These are phyloP conservation scores for Pao palembangensis DNA, from an alignment of 2,113 vertebrate species.

Conservation along the genomic window DNA sequence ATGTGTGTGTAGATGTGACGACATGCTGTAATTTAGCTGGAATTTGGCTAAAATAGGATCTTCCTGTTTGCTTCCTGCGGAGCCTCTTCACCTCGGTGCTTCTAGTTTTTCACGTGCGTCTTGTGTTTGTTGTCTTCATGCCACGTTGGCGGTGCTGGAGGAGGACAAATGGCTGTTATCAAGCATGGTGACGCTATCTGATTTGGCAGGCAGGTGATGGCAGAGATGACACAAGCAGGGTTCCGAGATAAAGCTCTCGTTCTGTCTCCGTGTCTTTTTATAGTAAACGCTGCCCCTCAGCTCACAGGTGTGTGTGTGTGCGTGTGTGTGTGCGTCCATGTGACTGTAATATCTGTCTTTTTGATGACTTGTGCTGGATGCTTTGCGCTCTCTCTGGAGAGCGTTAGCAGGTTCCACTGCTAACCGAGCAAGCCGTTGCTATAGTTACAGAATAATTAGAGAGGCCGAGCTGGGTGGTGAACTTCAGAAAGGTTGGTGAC, in stretches of 20 bases:
- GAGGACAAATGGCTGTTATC: constrained; percentile 49
- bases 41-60: constrained; percentile 21
- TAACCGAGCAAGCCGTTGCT: too few species aligned
- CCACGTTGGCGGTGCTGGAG: constrained; percentile 43
- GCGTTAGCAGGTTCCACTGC: too few species aligned
- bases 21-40: constrained; percentile 11
- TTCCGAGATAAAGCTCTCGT: background rate
- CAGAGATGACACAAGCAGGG: background rate
- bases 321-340: background rate
- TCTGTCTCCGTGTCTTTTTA: background rate
- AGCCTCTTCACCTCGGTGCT: background rate
- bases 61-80: background rate
- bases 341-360: too few species aligned
- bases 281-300: background rate
- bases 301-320: background rate
- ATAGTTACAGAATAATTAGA: too few species aligned
- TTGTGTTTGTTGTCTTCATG: constrained; percentile 63
- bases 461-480: too few species aligned
- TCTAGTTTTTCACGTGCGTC: constrained; percentile 3
- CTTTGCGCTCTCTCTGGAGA: too few species aligned
- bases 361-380: too few species aligned
- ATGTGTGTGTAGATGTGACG: background rate
- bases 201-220: constrained; percentile 53
- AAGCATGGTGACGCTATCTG: constrained; percentile 56
- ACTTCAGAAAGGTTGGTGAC: too few species aligned